Evolutionary conservation across 1,140 invertebrate genomes (phyloP).

Genomic region (Agrypnia vestita): DNA sequence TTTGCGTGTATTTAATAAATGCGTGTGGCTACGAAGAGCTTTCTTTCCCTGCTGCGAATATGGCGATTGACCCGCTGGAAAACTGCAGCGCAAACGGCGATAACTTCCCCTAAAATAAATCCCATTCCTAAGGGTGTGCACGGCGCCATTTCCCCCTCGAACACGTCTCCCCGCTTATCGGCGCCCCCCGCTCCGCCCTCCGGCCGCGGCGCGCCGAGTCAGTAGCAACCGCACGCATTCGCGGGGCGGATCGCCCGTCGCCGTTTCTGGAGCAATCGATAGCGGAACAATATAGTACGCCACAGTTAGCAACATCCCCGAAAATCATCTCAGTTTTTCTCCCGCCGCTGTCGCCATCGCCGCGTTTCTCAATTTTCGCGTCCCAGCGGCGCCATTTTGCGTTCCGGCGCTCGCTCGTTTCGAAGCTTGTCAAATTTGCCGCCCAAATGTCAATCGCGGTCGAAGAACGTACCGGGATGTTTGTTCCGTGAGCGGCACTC

Average conservation of each 20-base stretch:
- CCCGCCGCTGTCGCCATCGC: not conserved
- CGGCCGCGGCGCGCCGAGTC: not conserved
- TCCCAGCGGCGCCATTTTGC: not conserved
- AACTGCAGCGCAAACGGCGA: conserved; percentile 15
- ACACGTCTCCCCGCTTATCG: not conserved
- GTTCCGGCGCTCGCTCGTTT: not conserved
- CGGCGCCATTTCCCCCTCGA: not conserved
- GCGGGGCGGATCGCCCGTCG: conserved; percentile 16
- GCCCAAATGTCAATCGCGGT: not conserved
- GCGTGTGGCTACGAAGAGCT: not conserved
- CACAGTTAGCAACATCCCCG: conserved; percentile 4
- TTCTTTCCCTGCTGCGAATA: not conserved
- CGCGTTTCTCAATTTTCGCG: not conserved
- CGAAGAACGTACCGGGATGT: no score
- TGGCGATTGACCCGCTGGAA: not conserved
- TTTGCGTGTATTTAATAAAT: not conserved
- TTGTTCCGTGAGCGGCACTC: no score
- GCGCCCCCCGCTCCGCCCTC: not conserved
- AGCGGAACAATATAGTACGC: conserved; percentile 6
- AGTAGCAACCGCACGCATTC: conserved; percentile 18
- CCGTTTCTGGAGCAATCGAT: conserved; percentile 15
- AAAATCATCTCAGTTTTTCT: not conserved
- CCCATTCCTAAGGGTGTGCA: conserved; percentile 12
- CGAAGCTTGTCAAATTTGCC: conserved; percentile 1
- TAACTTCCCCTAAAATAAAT: conserved; percentile 28